phyloP scores from a whole-genome alignment of 92 coral and sea anemone genomes.

The Heteractis magnifica region DNA sequence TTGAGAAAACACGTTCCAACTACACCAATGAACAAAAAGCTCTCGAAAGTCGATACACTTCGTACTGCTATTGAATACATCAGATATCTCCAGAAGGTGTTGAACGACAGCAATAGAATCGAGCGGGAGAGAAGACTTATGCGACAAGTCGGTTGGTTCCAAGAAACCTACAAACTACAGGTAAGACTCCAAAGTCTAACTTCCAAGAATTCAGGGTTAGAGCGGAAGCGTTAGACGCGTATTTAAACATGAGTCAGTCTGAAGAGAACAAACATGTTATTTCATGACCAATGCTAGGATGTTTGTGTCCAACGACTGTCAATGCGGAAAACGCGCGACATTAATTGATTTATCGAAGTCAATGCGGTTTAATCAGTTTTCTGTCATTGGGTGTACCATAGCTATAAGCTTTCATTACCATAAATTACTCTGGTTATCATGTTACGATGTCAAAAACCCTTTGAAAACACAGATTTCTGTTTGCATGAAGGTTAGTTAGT shows the following conservation, averaged over 20 bases:
- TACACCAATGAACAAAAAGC: constrained; percentile 80
- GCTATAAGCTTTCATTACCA: background rate
- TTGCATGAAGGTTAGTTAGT: constrained; percentile 8
- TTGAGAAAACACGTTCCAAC: constrained; percentile 82
- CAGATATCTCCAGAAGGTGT: constrained; percentile 77
- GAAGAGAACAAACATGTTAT: background rate
- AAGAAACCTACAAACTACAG: constrained; percentile 54
- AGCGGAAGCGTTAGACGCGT: background rate
- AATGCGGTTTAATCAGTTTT: background rate
- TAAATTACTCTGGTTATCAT: constrained; percentile 11
- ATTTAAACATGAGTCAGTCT: background rate
- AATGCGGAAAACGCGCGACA: background rate
- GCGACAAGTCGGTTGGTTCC: constrained; percentile 74
- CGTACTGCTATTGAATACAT: constrained; percentile 90
- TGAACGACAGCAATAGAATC: constrained; percentile 73
- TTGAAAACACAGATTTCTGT: constrained; percentile 13
- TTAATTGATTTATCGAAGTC: background rate
- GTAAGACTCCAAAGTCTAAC: constrained; percentile 11
- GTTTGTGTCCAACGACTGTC: background rate
- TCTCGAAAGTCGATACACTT: constrained; percentile 93
- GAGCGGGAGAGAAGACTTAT: constrained; percentile 70
- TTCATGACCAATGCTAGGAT: background rate
- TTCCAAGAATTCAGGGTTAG: background rate
- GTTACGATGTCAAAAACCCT: constrained; percentile 19
- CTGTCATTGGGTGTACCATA: background rate